Conservation (phyloP, 2,888 invertebrate genomes). For the Antheraea yamamai region DNA sequence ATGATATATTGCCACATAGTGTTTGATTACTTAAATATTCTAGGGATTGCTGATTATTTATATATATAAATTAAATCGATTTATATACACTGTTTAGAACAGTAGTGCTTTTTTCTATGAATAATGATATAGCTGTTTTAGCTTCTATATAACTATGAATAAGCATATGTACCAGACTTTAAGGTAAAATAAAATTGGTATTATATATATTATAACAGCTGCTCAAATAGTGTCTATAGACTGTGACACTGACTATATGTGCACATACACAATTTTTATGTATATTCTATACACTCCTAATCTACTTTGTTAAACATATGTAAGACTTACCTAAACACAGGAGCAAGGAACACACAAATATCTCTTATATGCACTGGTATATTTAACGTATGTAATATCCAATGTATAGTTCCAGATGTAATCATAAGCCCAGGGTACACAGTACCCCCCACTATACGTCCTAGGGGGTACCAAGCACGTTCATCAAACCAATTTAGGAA, state of each 20-base stretch:
- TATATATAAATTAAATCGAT: too few relatives aligned
- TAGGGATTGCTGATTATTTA: too few relatives aligned
- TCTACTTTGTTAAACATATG: conserved; percentile 1
- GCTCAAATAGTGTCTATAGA: background rate
- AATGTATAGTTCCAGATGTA: conserved; percentile 98
- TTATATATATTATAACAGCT: background rate
- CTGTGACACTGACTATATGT: background rate
- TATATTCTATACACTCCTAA: background rate
- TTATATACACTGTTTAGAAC: too few relatives aligned
- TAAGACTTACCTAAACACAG: conserved; percentile 91
- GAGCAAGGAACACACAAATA: conserved; percentile 99
- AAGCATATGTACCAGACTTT: background rate
- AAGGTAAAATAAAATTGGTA: background rate
- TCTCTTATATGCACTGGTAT: conserved; percentile 99
- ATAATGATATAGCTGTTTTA: too few relatives aligned
- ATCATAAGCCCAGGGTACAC: conserved; percentile 99
- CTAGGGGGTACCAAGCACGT: conserved; percentile 99
- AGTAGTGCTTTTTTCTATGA: too few relatives aligned
- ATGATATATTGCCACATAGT: background rate
- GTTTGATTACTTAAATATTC: background rate
- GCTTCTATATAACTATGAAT: background rate
- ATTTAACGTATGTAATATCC: conserved; percentile 93
- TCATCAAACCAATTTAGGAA: conserved; percentile 99
- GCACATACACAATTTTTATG: background rate
- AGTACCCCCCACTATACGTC: conserved; percentile 99